These are phyloP conservation scores for Lasioglossum calceatum DNA, from an alignment of 2,888 invertebrate species.

Conservation along the genomic window DNA sequence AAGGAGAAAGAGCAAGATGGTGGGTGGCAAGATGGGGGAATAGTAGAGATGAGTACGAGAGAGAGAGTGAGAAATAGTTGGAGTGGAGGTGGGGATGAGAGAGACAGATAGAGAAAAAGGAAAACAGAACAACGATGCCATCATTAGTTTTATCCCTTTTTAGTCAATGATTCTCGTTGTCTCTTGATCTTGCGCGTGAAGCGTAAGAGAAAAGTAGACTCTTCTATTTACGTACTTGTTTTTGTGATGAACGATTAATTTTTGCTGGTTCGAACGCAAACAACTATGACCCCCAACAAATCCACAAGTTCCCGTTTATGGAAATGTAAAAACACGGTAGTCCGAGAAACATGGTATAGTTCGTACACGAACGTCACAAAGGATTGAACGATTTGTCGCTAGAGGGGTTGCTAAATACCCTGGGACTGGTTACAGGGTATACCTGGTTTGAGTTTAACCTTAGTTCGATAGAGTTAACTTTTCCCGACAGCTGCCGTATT, in stretches of 20 bases:
- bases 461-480: slow-evolving; percentile 48
- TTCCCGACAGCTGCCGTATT: slow-evolving; percentile 27
- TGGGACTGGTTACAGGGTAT: slow-evolving; percentile 58
- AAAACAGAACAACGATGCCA: slow-evolving; percentile 60
- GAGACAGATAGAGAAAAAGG: slow-evolving; percentile 42
- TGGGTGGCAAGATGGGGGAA: slow-evolving; percentile 27
- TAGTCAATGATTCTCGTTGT: slow-evolving; percentile 47
- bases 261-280: slow-evolving; percentile 33
- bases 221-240: slow-evolving; percentile 51
- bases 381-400: slow-evolving; percentile 64
- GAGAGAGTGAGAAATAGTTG: slow-evolving; percentile 10
- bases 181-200: slow-evolving; percentile 64
- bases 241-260: slow-evolving; percentile 36
- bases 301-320: slow-evolving; percentile 46
- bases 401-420: slow-evolving; percentile 67
- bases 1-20: slow-evolving; percentile 25
- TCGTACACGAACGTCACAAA: slow-evolving; percentile 66
- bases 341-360: slow-evolving; percentile 52
- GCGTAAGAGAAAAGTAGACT: slow-evolving; percentile 45
- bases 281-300: slow-evolving; percentile 35
- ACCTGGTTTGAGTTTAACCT: slow-evolving; percentile 67
- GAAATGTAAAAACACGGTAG: slow-evolving; percentile 41
- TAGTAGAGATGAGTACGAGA: slow-evolving; percentile 16
- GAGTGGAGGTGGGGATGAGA: slow-evolving; percentile 31
- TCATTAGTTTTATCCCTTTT: slow-evolving; percentile 58